These are phyloP conservation scores for Crax fasciolata DNA, from an alignment of 2,797 vertebrate species.

Conservation along the genomic window DNA sequence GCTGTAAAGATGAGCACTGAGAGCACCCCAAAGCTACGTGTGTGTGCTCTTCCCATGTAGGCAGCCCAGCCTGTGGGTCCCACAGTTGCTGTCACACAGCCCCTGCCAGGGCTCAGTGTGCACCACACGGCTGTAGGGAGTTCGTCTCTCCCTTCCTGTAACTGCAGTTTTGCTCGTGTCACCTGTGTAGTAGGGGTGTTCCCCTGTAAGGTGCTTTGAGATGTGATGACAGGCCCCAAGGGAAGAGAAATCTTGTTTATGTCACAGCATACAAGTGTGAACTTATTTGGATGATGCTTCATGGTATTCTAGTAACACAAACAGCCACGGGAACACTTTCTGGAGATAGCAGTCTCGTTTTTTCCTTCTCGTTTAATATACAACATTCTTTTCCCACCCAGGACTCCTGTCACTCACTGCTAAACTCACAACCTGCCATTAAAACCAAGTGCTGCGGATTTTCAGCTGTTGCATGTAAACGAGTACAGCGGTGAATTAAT, in stretches of 20 bases:
- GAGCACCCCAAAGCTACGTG: background rate
- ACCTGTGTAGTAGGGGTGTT: background rate
- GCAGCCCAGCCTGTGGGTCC: background rate
- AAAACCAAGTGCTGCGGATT: constrained; percentile 44
- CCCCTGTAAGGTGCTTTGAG: background rate
- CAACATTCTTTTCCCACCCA: background rate
- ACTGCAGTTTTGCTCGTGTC: background rate
- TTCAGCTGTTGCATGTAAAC: constrained; percentile 67
- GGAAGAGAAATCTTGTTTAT: background rate
- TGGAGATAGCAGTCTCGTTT: background rate
- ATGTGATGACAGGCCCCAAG: background rate
- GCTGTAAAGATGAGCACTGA: background rate
- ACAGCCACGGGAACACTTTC: background rate
- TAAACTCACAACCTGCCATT: constrained; percentile 29
- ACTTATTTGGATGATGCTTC: background rate
- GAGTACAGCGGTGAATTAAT: constrained; percentile 58
- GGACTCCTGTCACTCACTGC: constrained; percentile 27
- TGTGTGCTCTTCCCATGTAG: background rate
- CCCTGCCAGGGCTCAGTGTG: accelerated
- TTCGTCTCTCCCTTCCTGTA: background rate
- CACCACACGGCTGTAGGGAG: background rate
- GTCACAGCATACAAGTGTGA: background rate
- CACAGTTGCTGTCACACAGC: accelerated
- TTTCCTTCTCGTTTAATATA: background rate
- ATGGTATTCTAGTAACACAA: background rate